These are phyloP conservation scores for Ennomos fuscantarius DNA, from an alignment of 2,888 invertebrate genomes.

Conservation along the genomic window DNA sequence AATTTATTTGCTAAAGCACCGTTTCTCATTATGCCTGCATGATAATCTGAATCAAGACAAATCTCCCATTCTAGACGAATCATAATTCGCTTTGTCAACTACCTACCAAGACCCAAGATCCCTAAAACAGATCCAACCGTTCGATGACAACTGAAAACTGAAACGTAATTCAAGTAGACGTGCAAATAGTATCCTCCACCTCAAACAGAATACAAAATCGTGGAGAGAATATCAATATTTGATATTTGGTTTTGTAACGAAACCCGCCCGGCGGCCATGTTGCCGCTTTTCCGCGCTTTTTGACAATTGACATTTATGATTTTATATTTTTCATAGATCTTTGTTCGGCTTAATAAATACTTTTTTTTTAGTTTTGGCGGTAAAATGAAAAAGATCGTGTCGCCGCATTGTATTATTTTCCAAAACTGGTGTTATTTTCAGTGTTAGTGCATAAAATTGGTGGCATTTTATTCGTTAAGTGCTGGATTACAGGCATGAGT, in stretches of 20 bases:
- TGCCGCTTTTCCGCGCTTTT: constrained; percentile 47
- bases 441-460: too few species aligned
- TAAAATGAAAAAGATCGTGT: too few species aligned
- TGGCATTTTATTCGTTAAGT: too few species aligned
- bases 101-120: constrained; percentile 8
- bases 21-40: not conserved
- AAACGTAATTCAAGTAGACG: constrained; percentile 54
- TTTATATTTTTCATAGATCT: not conserved
- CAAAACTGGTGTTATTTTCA: too few species aligned
- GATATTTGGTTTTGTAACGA: constrained; percentile 82
- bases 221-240: constrained; percentile 81
- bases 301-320: constrained; percentile 30
- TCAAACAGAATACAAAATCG: constrained; percentile 78
- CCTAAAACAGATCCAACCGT: constrained; percentile 19
- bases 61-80: not conserved
- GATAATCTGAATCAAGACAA: not conserved
- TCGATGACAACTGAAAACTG: constrained; percentile 38
- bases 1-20: not conserved
- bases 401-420: too few species aligned
- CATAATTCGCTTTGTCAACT: constrained; percentile 27
- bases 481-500: too few species aligned
- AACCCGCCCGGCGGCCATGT: constrained; percentile 59
- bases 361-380: not conserved
- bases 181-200: constrained; percentile 79
- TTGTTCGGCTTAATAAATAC: not conserved